phyloP scores from a whole-genome alignment of 2,888 invertebrate genomes.

The Cantharis lateralis region DNA sequence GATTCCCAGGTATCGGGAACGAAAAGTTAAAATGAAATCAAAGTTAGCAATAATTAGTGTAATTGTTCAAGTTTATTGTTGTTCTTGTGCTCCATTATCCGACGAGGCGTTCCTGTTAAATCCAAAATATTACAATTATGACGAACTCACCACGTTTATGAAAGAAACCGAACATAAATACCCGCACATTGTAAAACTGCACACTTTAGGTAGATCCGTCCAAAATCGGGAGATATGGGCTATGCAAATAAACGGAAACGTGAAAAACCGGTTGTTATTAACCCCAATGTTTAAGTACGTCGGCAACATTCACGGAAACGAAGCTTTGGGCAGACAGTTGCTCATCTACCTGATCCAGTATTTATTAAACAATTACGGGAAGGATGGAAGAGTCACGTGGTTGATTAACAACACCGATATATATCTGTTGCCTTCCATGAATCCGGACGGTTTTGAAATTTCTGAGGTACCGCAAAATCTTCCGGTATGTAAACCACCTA shows the following conservation, averaged over 20 bases:
- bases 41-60: conserved; percentile 28
- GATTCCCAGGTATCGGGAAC: conserved; percentile 1
- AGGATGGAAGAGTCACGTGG: conserved; percentile 69
- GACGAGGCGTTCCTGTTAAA: conserved; percentile 63
- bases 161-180: conserved; percentile 65
- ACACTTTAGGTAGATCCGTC: conserved; percentile 83
- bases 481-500: background rate
- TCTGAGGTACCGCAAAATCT: conserved; percentile 67
- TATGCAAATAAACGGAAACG: conserved; percentile 78
- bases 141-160: conserved; percentile 70
- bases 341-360: conserved; percentile 83
- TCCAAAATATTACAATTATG: conserved; percentile 72
- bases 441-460: conserved; percentile 95
- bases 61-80: conserved; percentile 20
- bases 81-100: conserved; percentile 26
- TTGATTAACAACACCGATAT: conserved; percentile 89
- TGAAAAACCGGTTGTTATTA: conserved; percentile 60
- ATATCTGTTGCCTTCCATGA: conserved; percentile 95
- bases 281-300: conserved; percentile 93
- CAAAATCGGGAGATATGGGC: conserved; percentile 81
- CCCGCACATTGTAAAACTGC: conserved; percentile 71
- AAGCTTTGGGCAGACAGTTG: conserved; percentile 84
- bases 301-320: conserved; percentile 97
- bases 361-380: conserved; percentile 77
- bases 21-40: conserved; percentile 11